A percentile compares a stretch with the other conserved stretches of the same genome.
These are phyloP conservation scores for Aromia moschata DNA, from an alignment of 2,888 invertebrate species.

Conservation along the genomic window DNA sequence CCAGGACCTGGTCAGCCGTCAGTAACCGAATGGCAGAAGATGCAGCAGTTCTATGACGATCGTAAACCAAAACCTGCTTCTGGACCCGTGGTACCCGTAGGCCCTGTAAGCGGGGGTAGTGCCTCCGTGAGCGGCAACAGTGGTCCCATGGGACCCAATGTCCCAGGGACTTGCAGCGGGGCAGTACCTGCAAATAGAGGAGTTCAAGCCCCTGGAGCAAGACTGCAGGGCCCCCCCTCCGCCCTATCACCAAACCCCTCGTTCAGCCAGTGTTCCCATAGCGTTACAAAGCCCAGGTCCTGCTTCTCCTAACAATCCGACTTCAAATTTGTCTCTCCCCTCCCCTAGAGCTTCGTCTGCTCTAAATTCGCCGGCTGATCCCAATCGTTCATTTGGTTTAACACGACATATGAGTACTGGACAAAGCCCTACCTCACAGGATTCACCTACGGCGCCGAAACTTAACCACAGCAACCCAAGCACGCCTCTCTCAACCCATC, in stretches of 20 bases:
- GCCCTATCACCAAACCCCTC: constrained; percentile 77
- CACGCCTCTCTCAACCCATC: constrained; percentile 73
- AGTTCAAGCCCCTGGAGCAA: constrained; percentile 60
- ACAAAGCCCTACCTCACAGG: constrained; percentile 71
- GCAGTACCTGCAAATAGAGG: constrained; percentile 49
- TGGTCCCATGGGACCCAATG: constrained; percentile 35
- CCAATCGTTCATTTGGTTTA: constrained; percentile 66
- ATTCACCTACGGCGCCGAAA: constrained; percentile 66
- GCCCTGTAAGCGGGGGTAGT: constrained; percentile 47
- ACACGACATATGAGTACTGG: constrained; percentile 67
- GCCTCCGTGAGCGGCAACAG: constrained; percentile 31
- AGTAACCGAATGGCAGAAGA: constrained; percentile 88
- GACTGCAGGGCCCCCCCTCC: constrained; percentile 81
- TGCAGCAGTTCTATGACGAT: constrained; percentile 85
- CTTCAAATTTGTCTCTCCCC: constrained; percentile 76
- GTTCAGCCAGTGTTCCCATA: constrained; percentile 78
- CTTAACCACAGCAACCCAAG: constrained; percentile 77
- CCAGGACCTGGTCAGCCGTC: constrained; percentile 63
- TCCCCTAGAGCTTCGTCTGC: constrained; percentile 77
- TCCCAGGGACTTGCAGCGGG: constrained; percentile 35
- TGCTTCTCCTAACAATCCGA: constrained; percentile 76
- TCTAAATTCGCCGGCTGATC: constrained; percentile 75
- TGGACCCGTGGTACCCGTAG: constrained; percentile 52
- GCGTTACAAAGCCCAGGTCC: constrained; percentile 79
- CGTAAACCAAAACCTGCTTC: constrained; percentile 65